A percentile compares a stretch with the other conserved stretches of the same genome.
phyloP scores from a whole-genome alignment of 2,888 invertebrate genomes.

The Erpobdella octoculata region DNA sequence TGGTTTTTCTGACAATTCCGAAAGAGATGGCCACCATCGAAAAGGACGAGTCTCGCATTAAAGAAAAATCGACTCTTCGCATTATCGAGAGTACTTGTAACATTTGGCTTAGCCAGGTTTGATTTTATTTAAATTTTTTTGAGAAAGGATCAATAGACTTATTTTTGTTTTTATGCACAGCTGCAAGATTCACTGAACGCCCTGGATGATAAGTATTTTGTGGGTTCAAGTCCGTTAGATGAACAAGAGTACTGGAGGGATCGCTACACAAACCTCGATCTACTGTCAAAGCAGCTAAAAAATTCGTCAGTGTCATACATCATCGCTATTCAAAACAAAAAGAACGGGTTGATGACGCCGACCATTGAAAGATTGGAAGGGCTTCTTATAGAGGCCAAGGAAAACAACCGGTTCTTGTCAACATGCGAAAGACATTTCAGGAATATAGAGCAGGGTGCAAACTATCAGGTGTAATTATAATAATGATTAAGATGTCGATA shows the following conservation, averaged over 20 bases:
- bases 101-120: constrained; percentile 17
- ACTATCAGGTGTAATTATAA: constrained; percentile 28
- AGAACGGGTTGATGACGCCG: constrained; percentile 15
- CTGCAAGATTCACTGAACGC: constrained; percentile 21
- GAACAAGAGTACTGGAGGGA: constrained; percentile 21
- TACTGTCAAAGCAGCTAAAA: constrained; percentile 19
- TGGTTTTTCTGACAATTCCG: constrained; percentile 11
- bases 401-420: constrained; percentile 29
- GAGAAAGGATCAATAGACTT: not conserved
- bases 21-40: not conserved
- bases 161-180: not conserved
- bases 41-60: not conserved
- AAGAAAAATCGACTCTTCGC: not conserved
- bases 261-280: constrained; percentile 29
- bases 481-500: no score
- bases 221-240: not conserved
- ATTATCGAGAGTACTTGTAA: constrained; percentile 14
- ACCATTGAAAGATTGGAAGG: constrained; percentile 6
- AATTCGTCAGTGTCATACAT: not conserved
- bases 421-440: constrained; percentile 29
- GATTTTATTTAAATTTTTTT: not conserved
- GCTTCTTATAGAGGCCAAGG: constrained; percentile 25
- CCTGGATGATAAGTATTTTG: constrained; percentile 14
- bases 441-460: constrained; percentile 23
- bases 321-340: constrained; percentile 11